A percentile compares a stretch with the other conserved stretches of the same genome.
phyloP scores from a whole-genome alignment of 2,113 vertebrate species.

The Alouatta palliata region DNA sequence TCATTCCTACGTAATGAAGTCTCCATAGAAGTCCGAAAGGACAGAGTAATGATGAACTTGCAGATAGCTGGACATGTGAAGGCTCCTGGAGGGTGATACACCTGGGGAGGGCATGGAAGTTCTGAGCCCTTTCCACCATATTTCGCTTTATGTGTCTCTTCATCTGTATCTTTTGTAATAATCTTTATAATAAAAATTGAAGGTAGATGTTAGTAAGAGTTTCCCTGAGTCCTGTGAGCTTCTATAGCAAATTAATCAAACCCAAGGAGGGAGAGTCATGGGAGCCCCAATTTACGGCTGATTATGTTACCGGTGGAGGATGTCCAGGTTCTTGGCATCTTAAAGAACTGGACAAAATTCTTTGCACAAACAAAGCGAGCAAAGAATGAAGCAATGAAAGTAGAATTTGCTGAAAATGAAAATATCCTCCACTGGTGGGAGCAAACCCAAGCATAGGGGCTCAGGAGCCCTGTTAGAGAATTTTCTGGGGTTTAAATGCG shows the following conservation, averaged over 20 bases:
- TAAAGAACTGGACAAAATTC: too few relatives aligned
- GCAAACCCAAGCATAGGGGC: too few relatives aligned
- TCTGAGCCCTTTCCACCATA: not conserved
- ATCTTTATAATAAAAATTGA: not conserved
- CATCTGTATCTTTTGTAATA: not conserved
- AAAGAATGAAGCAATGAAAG: too few relatives aligned
- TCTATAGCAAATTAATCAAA: not conserved
- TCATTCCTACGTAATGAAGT: not conserved
- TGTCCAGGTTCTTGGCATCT: too few relatives aligned
- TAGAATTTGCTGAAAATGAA: too few relatives aligned
- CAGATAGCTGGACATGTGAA: not conserved
- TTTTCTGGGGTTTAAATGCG: too few relatives aligned
- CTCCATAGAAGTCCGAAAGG: not conserved
- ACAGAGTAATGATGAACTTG: not conserved
- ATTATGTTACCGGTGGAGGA: too few relatives aligned
- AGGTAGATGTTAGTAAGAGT: not conserved
- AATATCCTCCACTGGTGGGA: too few relatives aligned
- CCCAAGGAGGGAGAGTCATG: not conserved
- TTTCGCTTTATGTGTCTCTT: not conserved
- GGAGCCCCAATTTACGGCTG: too few relatives aligned
- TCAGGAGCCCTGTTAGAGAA: too few relatives aligned
- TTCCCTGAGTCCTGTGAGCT: not conserved
- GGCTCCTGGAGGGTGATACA: not conserved
- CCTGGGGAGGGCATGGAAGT: not conserved
- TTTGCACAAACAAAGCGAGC: too few relatives aligned